A percentile compares a stretch with the other conserved stretches of the same genome.
These are phyloP conservation scores for Drosophila suzukii DNA, from an alignment of 1,140 invertebrate genomes.

Conservation along the genomic window DNA sequence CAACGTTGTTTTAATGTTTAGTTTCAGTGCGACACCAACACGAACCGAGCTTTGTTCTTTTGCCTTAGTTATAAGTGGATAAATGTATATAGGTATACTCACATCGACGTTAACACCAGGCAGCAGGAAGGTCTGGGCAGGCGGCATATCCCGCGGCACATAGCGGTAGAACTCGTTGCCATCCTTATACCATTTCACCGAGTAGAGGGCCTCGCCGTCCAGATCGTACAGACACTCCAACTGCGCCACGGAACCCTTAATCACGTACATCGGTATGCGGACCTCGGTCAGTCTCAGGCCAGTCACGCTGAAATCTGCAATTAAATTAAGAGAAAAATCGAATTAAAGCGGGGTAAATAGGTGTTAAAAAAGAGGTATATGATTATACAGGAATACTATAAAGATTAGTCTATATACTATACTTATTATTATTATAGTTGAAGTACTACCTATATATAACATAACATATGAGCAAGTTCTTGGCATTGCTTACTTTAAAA, in stretches of 20 bases:
- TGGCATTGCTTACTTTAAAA: no score
- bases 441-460: no score
- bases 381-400: not conserved
- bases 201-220: slow-evolving; percentile 89
- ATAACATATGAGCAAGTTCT: no score
- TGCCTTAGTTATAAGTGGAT: not conserved
- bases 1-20: slow-evolving; percentile 72
- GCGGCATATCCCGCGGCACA: slow-evolving; percentile 88
- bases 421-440: no score
- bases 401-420: no score
- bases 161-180: slow-evolving; percentile 92
- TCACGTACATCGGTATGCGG: slow-evolving; percentile 88
- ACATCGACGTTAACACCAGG: slow-evolving; percentile 88
- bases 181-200: slow-evolving; percentile 93
- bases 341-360: slow-evolving; percentile 9
- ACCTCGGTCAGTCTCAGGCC: slow-evolving; percentile 88
- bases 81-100: slow-evolving; percentile 79
- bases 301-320: slow-evolving; percentile 76
- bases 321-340: slow-evolving; percentile 16
- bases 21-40: slow-evolving; percentile 44
- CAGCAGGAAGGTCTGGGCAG: slow-evolving; percentile 87
- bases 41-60: slow-evolving; percentile 7
- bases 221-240: slow-evolving; percentile 88
- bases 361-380: not conserved
- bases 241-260: slow-evolving; percentile 86